A percentile compares a stretch with the other conserved stretches of the same genome.
phyloP scores from a whole-genome alignment of 2,888 invertebrate species.

The Drosophila mimica region DNA sequence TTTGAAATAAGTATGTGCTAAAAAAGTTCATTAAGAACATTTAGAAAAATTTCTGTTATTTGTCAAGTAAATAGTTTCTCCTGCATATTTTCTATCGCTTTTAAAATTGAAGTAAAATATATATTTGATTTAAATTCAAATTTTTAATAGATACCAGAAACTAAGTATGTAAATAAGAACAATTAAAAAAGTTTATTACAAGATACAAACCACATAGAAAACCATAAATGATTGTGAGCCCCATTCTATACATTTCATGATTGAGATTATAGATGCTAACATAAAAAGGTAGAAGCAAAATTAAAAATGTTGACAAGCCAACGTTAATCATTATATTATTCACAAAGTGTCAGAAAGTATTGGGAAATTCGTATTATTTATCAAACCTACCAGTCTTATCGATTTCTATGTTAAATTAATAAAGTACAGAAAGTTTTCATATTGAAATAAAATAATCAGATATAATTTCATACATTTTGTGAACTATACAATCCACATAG shows the following conservation, averaged over 20 bases:
- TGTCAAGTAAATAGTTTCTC: not conserved
- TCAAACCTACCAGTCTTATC: not conserved
- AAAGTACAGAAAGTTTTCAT: not conserved
- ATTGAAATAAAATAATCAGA: not conserved
- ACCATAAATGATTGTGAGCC: not conserved
- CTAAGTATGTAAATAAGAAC: not conserved
- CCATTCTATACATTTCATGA: not conserved
- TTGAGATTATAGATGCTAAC: conserved; percentile 10
- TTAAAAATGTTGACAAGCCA: conserved; percentile 28
- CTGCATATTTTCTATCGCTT: not conserved
- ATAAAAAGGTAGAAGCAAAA: conserved; percentile 31
- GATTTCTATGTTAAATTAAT: not conserved
- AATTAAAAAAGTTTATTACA: not conserved
- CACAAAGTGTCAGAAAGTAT: conserved; percentile 30
- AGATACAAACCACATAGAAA: not conserved
- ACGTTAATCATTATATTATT: conserved; percentile 35
- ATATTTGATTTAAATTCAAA: not conserved
- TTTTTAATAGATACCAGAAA: not conserved
- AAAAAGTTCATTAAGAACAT: not conserved
- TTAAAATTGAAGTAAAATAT: not conserved
- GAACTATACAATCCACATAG: conserved; percentile 35
- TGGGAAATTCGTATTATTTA: not conserved
- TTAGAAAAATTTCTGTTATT: not conserved
- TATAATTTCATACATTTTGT: conserved; percentile 20
- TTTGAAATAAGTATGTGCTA: not conserved